Evolutionary conservation across 2,113 vertebrate species (phyloP), one percentile per base, ranked within the genome.

Genomic region (Trogon surrucura): DNA sequence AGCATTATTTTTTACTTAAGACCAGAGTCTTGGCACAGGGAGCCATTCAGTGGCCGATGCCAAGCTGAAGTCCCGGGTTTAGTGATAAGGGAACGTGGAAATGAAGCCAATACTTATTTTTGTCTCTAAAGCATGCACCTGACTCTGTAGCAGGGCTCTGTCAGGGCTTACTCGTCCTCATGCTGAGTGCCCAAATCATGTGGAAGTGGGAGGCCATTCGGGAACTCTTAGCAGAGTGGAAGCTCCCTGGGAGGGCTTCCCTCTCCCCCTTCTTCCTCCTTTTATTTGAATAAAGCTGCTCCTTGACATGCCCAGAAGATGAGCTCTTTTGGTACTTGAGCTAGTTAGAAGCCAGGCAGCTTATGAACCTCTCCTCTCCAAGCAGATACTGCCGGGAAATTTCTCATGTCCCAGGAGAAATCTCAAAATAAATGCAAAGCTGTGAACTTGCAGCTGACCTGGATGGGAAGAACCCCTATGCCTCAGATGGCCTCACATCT

Each of bases 31-130:
- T 91, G 73, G 70, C 66, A 69, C 50, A 72, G 62, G 8, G 30
- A 91, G 32, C 15, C 0, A 0, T 71, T 88, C 57, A 61, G 60
- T 79, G 85, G 23, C 53, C 54, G 71, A 26, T 32, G 65, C 65
- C 64, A 91, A 41, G 36, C 19, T 93, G 48, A 78, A 94, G 80
- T 45, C 70, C 73, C 41, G 58, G 19, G 20, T 87, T 92, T 89
- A 69, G 73, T 45, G 73, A 92, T 87, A 92, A 89, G 54, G 11
- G 66, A 94, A 73, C 14, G 5, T 14, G 54, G 88, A 91, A 93
- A 44, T 54, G 8, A 93, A 87, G 91, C 85, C 91, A 94, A 36
- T 65, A 30, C 22, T 84, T 96, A 94, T 95, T 96, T 97, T 89
- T 93, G 65, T 87, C 91, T 70, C 84, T 60, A 65, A 89, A 88